Evolutionary conservation across 2,888 invertebrate species (phyloP).

Genomic region (Cheilosia impressa): DNA sequence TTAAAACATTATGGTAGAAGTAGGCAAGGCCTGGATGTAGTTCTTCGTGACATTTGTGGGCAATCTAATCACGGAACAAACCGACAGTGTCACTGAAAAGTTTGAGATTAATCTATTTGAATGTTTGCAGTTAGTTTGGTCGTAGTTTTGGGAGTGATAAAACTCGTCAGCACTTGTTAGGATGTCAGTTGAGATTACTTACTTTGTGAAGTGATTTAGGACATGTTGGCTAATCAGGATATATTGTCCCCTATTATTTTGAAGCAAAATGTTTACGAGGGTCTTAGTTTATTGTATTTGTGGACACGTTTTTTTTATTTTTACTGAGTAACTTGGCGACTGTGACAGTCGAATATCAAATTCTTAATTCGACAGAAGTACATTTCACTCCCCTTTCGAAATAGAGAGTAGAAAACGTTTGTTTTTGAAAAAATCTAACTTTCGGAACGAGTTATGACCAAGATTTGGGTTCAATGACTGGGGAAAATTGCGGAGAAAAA

Average conservation of each 20-base stretch:
- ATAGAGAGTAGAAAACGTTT: too few relatives aligned
- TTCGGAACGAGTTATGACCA: fast-evolving
- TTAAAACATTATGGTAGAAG: constrained; percentile 64
- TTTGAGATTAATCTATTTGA: constrained; percentile 53
- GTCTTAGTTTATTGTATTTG: too few relatives aligned
- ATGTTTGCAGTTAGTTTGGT: constrained; percentile 39
- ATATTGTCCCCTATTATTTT: too few relatives aligned
- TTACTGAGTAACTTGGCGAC: too few relatives aligned
- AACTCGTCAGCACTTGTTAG: constrained; percentile 24
- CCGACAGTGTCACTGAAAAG: constrained; percentile 56
- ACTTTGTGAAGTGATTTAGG: not conserved
- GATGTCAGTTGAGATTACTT: not conserved
- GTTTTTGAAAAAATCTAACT: too few relatives aligned
- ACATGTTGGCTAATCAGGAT: not conserved
- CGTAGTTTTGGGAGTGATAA: constrained; percentile 34
- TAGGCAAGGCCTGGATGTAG: not conserved
- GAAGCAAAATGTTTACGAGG: too few relatives aligned
- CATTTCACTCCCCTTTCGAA: too few relatives aligned
- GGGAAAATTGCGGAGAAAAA: too few relatives aligned
- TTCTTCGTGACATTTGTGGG: constrained; percentile 48
- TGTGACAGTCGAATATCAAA: too few relatives aligned
- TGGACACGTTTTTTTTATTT: too few relatives aligned
- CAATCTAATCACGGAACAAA: constrained; percentile 50
- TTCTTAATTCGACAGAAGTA: too few relatives aligned
- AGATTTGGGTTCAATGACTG: too few relatives aligned